phyloP scores from a whole-genome alignment of 2,113 vertebrate species.

The Nesogale talazaci region DNA sequence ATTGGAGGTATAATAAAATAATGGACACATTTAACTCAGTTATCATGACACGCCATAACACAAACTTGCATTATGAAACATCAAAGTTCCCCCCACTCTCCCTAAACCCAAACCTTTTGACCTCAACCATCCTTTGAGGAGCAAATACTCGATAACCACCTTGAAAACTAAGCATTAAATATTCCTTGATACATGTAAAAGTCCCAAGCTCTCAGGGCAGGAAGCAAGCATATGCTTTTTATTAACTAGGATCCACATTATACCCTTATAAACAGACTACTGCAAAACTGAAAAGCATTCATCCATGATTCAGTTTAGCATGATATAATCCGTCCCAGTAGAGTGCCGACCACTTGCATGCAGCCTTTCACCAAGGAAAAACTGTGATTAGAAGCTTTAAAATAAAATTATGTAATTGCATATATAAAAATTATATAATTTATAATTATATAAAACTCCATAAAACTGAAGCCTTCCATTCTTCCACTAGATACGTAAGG shows the following conservation, averaged over 20 bases:
- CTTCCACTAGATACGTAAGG: background rate
- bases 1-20: background rate
- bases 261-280: conserved; percentile 36
- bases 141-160: background rate
- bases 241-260: conserved; percentile 1
- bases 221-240: conserved; percentile 43
- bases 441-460: too few relatives aligned
- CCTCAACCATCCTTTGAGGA: background rate
- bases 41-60: background rate
- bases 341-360: background rate
- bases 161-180: background rate
- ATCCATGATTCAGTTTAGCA: conserved; percentile 42
- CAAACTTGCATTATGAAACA: conserved; percentile 2
- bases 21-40: conserved; percentile 4
- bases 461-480: background rate
- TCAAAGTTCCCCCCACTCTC: background rate
- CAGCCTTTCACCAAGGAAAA: too few relatives aligned
- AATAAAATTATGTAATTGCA: too few relatives aligned
- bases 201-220: background rate
- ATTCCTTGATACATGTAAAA: background rate
- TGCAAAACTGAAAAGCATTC: conserved; percentile 43
- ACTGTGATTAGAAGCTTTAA: background rate
- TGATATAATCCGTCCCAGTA: conserved; percentile 16
- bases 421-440: too few relatives aligned
- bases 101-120: background rate